Base-by-base conservation (phyloP, 2,797 vertebrate genomes). In the Xiphophorus birchmanni region DNA sequence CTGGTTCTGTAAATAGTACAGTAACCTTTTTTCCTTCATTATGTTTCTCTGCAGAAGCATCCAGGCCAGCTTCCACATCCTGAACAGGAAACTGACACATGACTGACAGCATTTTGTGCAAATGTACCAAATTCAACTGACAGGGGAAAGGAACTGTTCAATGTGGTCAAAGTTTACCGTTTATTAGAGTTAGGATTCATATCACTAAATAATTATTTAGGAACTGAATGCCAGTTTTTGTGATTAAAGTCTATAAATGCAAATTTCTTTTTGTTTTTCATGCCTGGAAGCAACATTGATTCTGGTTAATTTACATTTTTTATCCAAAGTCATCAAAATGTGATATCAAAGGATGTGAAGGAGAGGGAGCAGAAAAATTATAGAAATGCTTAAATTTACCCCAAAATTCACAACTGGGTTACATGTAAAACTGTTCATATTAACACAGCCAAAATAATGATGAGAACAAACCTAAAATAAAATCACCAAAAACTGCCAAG, bases 21-120 rank as follows among this genome's bases (percentile, higher is more conserved):
- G 26, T 72, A 42, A 42, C 80, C 75, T 73, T 71, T 75, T 81
- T 82, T 83, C 77, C 86, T 86, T 86, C 45, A 42, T 44, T 71
- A 44, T 75, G 78, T 77, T 11, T n/a, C 69, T 67, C 73, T 44
- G 48, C 73, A 74, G 67, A 54, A 73, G 78, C 40, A 82, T 85
- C 81, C 88, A 89, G 90, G 86, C 89, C 85, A 71, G 56, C 73
- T 60, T 69, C 54, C 4, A 77, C 81, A 12, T 82, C 72, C 56
- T 37, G 60, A 74, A 52, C 47, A 32, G 71, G 1, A 29, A 58
- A 40, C 73, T 82, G 79, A 76, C 82, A 77, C 32, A 44, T 75
- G 85, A 87, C 21, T 87, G 90, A 82, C 65, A 12, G 77, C 48
- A 37, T 77, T 60, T 58, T 10, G 26, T 26, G 42, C 4, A 18